phyloP scores from a whole-genome alignment of 2,113 vertebrate genomes.

The Misgurnus mizolepis region DNA sequence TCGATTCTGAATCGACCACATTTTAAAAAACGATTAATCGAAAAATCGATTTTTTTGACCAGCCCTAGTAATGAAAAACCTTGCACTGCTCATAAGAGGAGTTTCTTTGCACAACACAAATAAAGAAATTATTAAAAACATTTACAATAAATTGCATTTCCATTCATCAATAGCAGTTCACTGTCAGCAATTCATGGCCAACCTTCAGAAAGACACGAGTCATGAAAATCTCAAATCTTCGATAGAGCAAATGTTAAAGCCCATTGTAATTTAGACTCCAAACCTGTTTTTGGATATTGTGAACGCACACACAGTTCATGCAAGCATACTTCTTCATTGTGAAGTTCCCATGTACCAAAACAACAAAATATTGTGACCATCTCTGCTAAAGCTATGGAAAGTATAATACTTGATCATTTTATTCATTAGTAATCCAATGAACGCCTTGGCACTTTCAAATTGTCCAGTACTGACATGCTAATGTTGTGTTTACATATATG shows the following conservation, averaged over 20 bases:
- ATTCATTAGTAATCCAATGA: too few relatives aligned
- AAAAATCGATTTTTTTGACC: too few relatives aligned
- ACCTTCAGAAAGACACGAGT: constrained; percentile 27
- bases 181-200: constrained; percentile 12
- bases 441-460: too few relatives aligned
- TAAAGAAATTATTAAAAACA: neutral
- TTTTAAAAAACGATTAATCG: too few relatives aligned
- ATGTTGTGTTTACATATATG: constrained; percentile 39
- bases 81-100: too few relatives aligned
- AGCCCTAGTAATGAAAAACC: too few relatives aligned
- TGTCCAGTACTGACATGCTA: constrained; percentile 27
- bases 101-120: neutral
- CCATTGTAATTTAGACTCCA: constrained; percentile 24
- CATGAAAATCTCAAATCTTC: constrained; percentile 24
- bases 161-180: neutral
- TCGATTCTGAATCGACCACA: too few relatives aligned
- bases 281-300: constrained; percentile 16
- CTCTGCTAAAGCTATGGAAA: too few relatives aligned
- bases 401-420: too few relatives aligned
- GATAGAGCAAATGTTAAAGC: constrained; percentile 42
- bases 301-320: neutral
- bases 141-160: constrained; percentile 22
- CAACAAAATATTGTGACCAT: neutral
- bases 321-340: constrained; percentile 18
- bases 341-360: neutral